phyloP scores from a whole-genome alignment of 2,797 vertebrate genomes.

The Bovichtus diacanthus region DNA sequence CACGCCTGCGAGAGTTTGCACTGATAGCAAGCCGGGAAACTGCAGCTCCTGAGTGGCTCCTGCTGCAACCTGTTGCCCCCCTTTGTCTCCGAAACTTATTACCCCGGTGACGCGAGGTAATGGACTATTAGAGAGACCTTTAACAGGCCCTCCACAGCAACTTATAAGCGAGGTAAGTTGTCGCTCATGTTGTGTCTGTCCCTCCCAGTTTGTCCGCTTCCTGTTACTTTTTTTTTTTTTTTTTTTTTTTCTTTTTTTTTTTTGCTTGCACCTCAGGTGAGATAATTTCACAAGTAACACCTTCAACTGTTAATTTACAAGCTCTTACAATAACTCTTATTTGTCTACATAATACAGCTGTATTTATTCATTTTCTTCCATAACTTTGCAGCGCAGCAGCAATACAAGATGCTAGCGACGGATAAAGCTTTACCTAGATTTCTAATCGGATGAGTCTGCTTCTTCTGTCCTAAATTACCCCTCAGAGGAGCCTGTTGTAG shows the following conservation, averaged over 20 bases:
- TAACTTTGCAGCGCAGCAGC: conserved; percentile 42
- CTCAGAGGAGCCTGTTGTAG: neutral
- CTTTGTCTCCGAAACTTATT: conserved; percentile 24
- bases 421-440: conserved; percentile 57
- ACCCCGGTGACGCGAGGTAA: conserved; percentile 46
- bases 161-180: conserved; percentile 74
- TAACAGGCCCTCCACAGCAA: conserved; percentile 27
- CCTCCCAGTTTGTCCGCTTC: conserved; percentile 60
- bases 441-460: conserved; percentile 71
- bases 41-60: conserved; percentile 46
- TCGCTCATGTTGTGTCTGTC: conserved; percentile 29
- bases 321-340: neutral
- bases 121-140: conserved; percentile 76
- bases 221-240: conserved; percentile 51
- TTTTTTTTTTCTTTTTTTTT: conserved; percentile 43
- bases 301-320: neutral
- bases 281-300: conserved; percentile 26
- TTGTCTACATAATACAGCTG: neutral
- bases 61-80: conserved; percentile 58
- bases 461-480: conserved; percentile 32
- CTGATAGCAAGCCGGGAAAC: conserved; percentile 53
- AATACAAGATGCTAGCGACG: conserved; percentile 25
- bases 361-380: neutral
- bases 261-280: conserved; percentile 47
- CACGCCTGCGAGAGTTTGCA: conserved; percentile 71